Evolutionary conservation across 2,113 vertebrate species (phyloP).

Genomic region (Pycnonotus jocosus): DNA sequence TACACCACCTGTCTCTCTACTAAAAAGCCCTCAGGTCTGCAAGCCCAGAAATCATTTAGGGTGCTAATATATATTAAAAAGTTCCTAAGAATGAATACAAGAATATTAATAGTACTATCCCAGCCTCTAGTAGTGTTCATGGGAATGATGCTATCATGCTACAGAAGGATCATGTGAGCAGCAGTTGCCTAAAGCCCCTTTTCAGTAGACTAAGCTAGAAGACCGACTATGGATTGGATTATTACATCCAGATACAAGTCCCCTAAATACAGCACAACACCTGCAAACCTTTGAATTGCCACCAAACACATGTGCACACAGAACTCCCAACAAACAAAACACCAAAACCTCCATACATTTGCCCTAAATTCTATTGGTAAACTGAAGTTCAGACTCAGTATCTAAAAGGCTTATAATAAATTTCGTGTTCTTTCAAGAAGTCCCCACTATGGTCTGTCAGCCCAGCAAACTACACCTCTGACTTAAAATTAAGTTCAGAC

Average conservation of each 20-base stretch:
- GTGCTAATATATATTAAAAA: not conserved
- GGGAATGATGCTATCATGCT: not conserved
- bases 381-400: not conserved
- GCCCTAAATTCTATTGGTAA: not conserved
- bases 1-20: not conserved
- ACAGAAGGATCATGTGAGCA: not conserved
- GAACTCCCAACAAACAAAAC: not conserved
- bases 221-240: not conserved
- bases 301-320: not conserved
- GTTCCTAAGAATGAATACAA: not conserved
- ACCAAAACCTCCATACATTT: fast-evolving
- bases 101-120: not conserved
- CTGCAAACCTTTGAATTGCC: not conserved
- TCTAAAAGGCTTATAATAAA: not conserved
- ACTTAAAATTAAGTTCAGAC: not conserved
- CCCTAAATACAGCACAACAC: not conserved
- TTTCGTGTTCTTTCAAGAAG: not conserved
- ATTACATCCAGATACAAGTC: fast-evolving
- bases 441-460: not conserved
- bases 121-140: not conserved
- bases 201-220: not conserved
- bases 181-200: not conserved
- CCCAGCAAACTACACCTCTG: not conserved
- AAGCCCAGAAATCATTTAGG: not conserved
- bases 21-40: not conserved